Base-by-base conservation (phyloP, 92 coral and sea anemone genomes). In the Parazoanthus atlanticus region DNA sequence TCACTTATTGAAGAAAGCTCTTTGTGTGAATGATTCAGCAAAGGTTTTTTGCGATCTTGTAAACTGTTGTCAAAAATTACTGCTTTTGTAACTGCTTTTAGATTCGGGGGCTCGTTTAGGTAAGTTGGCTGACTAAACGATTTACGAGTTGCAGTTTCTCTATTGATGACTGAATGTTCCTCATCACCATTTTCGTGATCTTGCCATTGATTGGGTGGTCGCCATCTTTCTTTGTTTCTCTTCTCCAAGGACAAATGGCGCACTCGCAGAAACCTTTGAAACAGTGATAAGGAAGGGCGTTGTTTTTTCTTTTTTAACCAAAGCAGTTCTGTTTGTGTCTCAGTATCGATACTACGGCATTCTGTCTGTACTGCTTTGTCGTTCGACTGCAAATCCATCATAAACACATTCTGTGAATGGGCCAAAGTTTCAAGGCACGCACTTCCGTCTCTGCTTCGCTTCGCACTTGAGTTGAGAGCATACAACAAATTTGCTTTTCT, bases 361-460 rank as follows among this genome's bases (percentile, higher is more conserved):
- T 13, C 73, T 19, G 91, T 87, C 49, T 92, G 94, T 6, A 86
- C 83, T 12, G 92, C 92, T 77, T 92, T 92, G 80, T 92, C 92
- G 34, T 92, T 92, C 23, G 88, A 71, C 32, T 80, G 78, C 47
- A 88, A 17, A 6, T 82, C 92, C 80, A 92, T 89, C 82, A 92
- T 21, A 31, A 85, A 86, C n/a, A 92, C 89, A 52, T 92, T 92
- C 25, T 86, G 69, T 3, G 87, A 41, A 71, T 83, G 81, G 49
- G 90, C 89, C 28, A 70, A 16, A 16, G 65, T 84, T 84, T 84
- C 87, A 10, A 84, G 61, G 64, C 33, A 19, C 0, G n/a, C 29
- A 71, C 87, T 84, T 28, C 36, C 43, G 29, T 69, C 78, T 65
- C 74, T 79, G 30, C 80, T 76, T 5, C 85, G 86, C 10, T 88